Evolutionary conservation across 2,888 invertebrate species (phyloP).

Genomic region (Resseliella maxima): DNA sequence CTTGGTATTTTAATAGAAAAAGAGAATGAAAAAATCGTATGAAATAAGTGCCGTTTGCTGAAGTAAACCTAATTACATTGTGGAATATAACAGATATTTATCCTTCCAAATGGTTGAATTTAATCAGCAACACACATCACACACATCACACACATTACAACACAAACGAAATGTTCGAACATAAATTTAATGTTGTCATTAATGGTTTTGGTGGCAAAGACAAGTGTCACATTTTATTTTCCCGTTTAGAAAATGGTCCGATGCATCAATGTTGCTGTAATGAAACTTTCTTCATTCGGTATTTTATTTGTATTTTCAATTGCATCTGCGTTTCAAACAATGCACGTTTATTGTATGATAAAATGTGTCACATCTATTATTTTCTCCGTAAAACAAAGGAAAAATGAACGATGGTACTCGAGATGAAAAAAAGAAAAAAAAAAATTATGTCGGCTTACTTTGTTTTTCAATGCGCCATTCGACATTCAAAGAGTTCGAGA

Average conservation of each 20-base stretch:
- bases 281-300: not conserved
- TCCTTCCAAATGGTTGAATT: not conserved
- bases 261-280: not conserved
- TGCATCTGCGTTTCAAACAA: not conserved
- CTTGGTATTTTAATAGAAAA: not conserved
- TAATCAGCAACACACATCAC: not conserved
- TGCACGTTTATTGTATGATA: not conserved
- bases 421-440: too few relatives aligned
- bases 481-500: not conserved
- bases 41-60: not conserved
- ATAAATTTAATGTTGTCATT: not conserved
- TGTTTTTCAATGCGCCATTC: not conserved
- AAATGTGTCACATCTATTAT: slow-evolving; percentile 25
- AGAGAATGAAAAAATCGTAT: not conserved
- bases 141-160: not conserved
- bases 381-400: not conserved
- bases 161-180: not conserved
- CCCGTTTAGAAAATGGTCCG: not conserved
- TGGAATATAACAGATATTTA: not conserved
- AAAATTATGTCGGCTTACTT: not conserved
- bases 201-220: not conserved
- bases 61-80: not conserved
- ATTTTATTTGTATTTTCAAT: not conserved
- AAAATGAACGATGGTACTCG: not conserved
- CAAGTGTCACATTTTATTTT: too few relatives aligned